These are phyloP conservation scores for Sebastes schlegelii DNA, from an alignment of 2,113 vertebrate species.

Conservation along the genomic window DNA sequence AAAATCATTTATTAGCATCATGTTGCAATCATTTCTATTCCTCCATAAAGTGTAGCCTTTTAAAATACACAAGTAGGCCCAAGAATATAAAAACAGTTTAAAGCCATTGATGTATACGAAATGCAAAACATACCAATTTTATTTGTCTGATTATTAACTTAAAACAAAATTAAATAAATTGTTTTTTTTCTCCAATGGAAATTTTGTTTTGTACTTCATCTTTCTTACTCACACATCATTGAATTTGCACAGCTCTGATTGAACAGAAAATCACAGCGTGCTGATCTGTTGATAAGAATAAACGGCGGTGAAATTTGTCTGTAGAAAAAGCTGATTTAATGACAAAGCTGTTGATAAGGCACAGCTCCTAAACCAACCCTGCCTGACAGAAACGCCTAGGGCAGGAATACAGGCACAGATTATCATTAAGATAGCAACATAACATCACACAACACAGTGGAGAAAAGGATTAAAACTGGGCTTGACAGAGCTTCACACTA, in stretches of 20 bases:
- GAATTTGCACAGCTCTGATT: constrained; percentile 69
- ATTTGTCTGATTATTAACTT: constrained; percentile 61
- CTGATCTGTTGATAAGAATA: constrained; percentile 76
- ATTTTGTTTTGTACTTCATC: constrained; percentile 67
- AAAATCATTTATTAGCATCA: constrained; percentile 34
- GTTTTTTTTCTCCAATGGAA: constrained; percentile 30
- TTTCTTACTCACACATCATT: constrained; percentile 52
- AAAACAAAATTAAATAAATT: constrained; percentile 67
- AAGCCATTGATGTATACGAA: constrained; percentile 68
- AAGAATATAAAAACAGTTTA: constrained; percentile 37
- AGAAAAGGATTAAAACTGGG: constrained; percentile 81
- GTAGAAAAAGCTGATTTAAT: constrained; percentile 82
- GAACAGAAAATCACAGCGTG: constrained; percentile 73
- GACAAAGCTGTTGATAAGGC: constrained; percentile 82
- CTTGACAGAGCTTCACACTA: constrained; percentile 70
- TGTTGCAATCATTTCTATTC: constrained; percentile 44
- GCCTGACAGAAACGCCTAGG: constrained; percentile 76
- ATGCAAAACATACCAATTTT: constrained; percentile 62
- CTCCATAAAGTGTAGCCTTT: constrained; percentile 49
- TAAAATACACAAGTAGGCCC: constrained; percentile 47
- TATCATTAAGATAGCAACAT: constrained; percentile 84
- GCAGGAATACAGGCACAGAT: constrained; percentile 81
- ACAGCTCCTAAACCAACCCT: constrained; percentile 70
- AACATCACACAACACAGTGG: constrained; percentile 78
- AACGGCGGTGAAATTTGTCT: constrained; percentile 78